phyloP scores from a whole-genome alignment of 2,797 vertebrate genomes.

The Molossus molossus region DNA sequence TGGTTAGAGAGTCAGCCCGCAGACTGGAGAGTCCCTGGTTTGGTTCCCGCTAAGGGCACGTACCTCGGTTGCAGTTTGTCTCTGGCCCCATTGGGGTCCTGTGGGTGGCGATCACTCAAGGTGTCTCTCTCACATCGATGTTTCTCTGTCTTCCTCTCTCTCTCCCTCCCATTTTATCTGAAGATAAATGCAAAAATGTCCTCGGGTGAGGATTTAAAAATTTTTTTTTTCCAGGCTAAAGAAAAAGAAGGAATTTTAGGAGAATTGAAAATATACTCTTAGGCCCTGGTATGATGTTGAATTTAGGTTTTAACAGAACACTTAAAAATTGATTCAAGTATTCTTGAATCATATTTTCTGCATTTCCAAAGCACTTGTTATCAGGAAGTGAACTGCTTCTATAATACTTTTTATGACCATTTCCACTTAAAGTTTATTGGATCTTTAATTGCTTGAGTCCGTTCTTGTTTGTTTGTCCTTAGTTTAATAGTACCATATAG shows the following conservation, averaged over 20 bases:
- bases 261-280: constrained; percentile 48
- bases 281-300: not conserved
- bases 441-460: not conserved
- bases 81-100: too few species aligned
- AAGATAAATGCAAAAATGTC: too few species aligned
- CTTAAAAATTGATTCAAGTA: constrained; percentile 46
- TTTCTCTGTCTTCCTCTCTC: too few species aligned
- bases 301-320: constrained; percentile 35
- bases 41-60: too few species aligned
- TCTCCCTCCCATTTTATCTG: too few species aligned
- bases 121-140: too few species aligned
- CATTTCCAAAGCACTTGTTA: constrained; percentile 32
- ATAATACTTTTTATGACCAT: not conserved
- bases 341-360: constrained; percentile 53
- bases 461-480: not conserved
- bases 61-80: too few species aligned
- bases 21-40: too few species aligned
- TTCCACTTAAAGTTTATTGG: not conserved
- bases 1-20: too few species aligned
- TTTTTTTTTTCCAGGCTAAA: not conserved
- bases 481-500: not conserved
- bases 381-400: not conserved
- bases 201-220: too few species aligned
- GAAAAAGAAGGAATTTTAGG: constrained; percentile 41
- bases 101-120: too few species aligned